Base-by-base conservation (phyloP, 2,888 invertebrate genomes). In the Eupithecia exiguata region DNA sequence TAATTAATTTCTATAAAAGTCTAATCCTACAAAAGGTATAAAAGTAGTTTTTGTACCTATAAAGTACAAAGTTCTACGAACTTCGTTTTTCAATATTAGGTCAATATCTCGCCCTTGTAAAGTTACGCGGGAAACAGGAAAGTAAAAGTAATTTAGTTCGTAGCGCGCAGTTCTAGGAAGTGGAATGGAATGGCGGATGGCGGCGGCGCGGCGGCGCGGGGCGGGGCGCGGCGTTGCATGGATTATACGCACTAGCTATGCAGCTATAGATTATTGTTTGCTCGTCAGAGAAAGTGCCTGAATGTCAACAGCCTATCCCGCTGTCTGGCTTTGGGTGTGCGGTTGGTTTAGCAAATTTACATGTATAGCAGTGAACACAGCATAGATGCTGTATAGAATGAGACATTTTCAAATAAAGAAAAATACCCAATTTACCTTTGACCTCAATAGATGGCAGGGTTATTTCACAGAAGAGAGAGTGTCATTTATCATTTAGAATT, bases 101-200 rank as follows among this genome's bases (percentile, higher is more conserved):
- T 76, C 71, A 73, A 67, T 71, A 67, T 58, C 40, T 46, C 66
- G 73, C 76, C 76, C 73, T 73, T 71, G 75, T 21, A 58, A 70
- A 73, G 53, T 63, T 63, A 16, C 75, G 35, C 71, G 69, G 65
- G 69, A 73, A 73, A 76, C 71, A 61, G 40, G 71, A 73, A 76
- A 76, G 76, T 74, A 73, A 76, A 73, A 73, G 76, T 75, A 75
- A 70, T 72, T 70, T 53, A 68, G 69, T 69, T 71, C 53, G 71
- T 69, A 66, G 68, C 68, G 68, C 68, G 70, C 62, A 58, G 35
- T 69, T 73, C 76, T 66, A 53, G 73, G 73, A 76, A 76, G 71
- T 71, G 72, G 65, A 67, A 58, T 71, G 72, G 65, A 67, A 58
- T 38, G n/a, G 35, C 63, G 63, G 62, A 62, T 62, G 53, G 61